Evolutionary conservation across 2,888 invertebrate species (phyloP).

Genomic region (Ophioninae sp.): DNA sequence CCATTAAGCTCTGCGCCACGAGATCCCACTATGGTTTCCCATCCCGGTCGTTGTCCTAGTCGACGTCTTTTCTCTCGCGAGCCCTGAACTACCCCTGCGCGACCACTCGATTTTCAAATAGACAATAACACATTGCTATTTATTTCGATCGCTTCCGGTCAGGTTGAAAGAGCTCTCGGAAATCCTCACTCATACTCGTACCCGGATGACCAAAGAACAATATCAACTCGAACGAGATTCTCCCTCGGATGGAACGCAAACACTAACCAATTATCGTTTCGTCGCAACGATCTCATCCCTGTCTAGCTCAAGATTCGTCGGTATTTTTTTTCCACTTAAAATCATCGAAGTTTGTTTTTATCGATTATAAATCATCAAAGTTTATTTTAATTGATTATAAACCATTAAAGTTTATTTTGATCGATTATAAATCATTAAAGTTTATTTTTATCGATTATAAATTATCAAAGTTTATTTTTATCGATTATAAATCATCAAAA

Average conservation of each 20-base stretch:
- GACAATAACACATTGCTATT: slow-evolving; percentile 34
- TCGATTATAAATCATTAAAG: too few species aligned
- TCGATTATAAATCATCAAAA: too few species aligned
- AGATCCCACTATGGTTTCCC: slow-evolving; percentile 36
- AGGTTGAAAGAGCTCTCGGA: neutral
- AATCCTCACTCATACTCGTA: neutral
- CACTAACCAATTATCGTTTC: neutral
- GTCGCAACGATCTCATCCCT: neutral
- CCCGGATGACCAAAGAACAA: neutral
- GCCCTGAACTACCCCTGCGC: slow-evolving; percentile 9
- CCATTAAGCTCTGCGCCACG: slow-evolving; percentile 36
- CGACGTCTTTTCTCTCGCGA: neutral
- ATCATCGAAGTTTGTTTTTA: neutral
- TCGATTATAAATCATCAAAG: neutral
- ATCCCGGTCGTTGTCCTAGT: neutral
- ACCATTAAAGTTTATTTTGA: too few species aligned
- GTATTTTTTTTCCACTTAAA: neutral
- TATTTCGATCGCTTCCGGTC: slow-evolving; percentile 7
- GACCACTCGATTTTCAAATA: slow-evolving; percentile 46
- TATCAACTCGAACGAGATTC: neutral
- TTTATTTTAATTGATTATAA: too few species aligned
- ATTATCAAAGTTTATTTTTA: too few species aligned
- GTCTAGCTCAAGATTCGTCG: neutral
- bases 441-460: too few species aligned
- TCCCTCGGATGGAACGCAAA: neutral